These are phyloP conservation scores for Daktulosphaira vitifoliae DNA, from an alignment of 1,140 invertebrate genomes.

Conservation along the genomic window DNA sequence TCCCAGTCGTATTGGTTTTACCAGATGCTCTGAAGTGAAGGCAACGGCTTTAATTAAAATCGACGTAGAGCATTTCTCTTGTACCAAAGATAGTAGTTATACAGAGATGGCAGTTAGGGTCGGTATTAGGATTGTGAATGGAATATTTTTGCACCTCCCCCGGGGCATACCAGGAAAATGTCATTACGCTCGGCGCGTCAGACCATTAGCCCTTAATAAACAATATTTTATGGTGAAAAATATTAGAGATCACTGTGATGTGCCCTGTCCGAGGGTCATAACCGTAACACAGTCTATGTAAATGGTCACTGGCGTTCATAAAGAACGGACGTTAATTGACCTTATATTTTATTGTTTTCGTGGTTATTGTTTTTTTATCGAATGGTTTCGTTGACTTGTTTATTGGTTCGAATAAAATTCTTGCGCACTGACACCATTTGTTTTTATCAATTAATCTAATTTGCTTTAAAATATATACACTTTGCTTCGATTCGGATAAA, in stretches of 20 bases:
- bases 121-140: not conserved
- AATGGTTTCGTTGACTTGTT: too few species aligned
- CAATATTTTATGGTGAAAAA: constrained; percentile 24
- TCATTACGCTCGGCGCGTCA: constrained; percentile 7
- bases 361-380: too few species aligned
- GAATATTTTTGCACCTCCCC: constrained; percentile 19
- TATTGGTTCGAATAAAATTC: too few species aligned
- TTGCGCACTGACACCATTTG: too few species aligned
- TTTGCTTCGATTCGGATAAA: too few species aligned
- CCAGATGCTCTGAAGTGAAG: too few species aligned
- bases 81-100: not conserved
- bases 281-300: too few species aligned
- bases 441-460: too few species aligned
- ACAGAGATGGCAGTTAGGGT: not conserved
- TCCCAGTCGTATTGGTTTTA: too few species aligned
- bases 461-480: too few species aligned
- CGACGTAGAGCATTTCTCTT: not conserved
- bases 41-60: constrained; percentile 24
- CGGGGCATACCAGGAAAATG: not conserved
- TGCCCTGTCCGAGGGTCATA: not conserved
- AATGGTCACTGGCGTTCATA: not conserved
- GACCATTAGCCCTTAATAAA: constrained; percentile 30
- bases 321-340: too few species aligned
- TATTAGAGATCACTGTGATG: not conserved
- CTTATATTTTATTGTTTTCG: too few species aligned